Base-by-base conservation (phyloP, 2,797 vertebrate species). In the Rhynchonycteris naso region DNA sequence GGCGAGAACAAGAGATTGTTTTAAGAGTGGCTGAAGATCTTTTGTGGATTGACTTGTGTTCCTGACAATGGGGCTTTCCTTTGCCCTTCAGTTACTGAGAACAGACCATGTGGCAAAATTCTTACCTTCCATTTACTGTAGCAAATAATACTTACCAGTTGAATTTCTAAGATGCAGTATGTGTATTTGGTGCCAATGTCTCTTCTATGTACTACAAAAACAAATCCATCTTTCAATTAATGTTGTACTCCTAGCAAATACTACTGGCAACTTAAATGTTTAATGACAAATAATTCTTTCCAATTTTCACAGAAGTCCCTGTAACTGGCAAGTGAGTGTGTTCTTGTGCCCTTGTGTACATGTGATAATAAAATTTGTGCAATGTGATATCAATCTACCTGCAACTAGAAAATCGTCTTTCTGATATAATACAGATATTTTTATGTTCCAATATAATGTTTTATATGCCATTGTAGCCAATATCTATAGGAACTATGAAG, bases 371-470 rank as follows among this genome's bases (percentile, higher is more conserved):
- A 97, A 97, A 97, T 90, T 94, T 93, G 97, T 98, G 97, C 97
- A 95, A 95, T 74, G 91, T 97, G 91, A 93, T n/a, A 96, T 95
- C 97, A 97, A 95, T 84, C 84, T 94, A 96, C 96, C 88, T 96
- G 96, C 94, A 95, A 96, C 92, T 97, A 97, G 95, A 96, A 96
- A 95, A 97, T 71, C 95, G 96, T 98, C 96, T 61, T 97, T 97
- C 59, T 16, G 59, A 94, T 98, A 97, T 96, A 98, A 86, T 98
- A 98, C 98, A 98, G 98, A 98, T 98, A 98, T 98, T 98, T 98
- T 98, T 98, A 98, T 98, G 98, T 99, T 97, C 96, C 87, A 94
- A 90, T 92, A 91, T 92, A 91, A 97, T 97, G 94, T 98, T 98
- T 98, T 98, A 91, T 97, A 98, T 95, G 97, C 97, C 98, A 95